Percentiles rank a stretch among this genome's conserved stretches.
phyloP scores from a whole-genome alignment of 2,888 invertebrate genomes.

The Morpho achilles region DNA sequence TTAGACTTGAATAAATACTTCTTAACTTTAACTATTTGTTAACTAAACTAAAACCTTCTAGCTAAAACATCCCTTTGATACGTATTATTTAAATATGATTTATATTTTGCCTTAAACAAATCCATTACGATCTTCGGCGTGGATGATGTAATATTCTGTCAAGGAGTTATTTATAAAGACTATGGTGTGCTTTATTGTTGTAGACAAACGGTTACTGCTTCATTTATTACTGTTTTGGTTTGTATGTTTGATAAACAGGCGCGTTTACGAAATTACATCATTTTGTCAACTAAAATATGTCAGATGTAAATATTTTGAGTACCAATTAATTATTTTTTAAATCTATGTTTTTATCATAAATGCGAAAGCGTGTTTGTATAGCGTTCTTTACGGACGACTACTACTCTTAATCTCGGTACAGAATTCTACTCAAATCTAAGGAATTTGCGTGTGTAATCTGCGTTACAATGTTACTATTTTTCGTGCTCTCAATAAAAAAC shows the following conservation, averaged over 20 bases:
- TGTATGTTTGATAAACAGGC: slow-evolving; percentile 4
- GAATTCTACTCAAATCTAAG: no score
- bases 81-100: no score
- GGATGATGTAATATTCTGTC: slow-evolving; percentile 1
- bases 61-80: no score
- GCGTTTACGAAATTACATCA: slow-evolving; percentile 3
- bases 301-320: slow-evolving; percentile 5
- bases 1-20: no score
- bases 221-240: slow-evolving; percentile 10
- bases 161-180: background rate
- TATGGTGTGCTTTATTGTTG: background rate
- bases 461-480: no score
- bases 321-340: slow-evolving; percentile 4
- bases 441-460: no score
- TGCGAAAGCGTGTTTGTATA: no score
- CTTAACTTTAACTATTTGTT: no score
- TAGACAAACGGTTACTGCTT: background rate
- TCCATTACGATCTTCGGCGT: background rate
- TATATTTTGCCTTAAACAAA: background rate
- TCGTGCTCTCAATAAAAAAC: no score
- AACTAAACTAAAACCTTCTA: no score
- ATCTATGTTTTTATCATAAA: background rate
- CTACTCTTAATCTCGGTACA: no score
- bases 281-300: slow-evolving; percentile 1
- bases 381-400: no score